Evolutionary conservation across 2,888 invertebrate species (phyloP), one percentile per base, ranked within the genome.

Genomic region (Trichogramma evanescens): DNA sequence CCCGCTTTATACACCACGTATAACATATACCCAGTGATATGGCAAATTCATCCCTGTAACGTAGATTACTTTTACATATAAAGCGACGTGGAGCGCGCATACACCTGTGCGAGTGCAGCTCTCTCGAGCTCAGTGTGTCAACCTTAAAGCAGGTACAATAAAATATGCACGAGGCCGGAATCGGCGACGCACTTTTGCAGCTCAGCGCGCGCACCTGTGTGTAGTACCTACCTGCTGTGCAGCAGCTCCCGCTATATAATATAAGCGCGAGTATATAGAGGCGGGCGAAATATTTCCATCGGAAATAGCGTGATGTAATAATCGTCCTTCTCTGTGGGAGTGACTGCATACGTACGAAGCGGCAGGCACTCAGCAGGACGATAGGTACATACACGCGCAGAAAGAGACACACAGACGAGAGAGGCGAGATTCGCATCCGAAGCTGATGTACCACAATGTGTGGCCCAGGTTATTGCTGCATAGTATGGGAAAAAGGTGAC

Each of bases 301-400:
- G 77, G 77, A 77, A 76, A 76, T 76, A 76, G 77, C 76, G 72
- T 76, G 74, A 77, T 75, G 74, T 73, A 77, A 77, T 75, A 74
- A 76, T 77, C 74, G 74, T 76, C 74, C 71, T 75, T 72, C 70
- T 75, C 70, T 75, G 75, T 76, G 76, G 74, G 76, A 77, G 73
- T 76, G 73, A 70, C 71, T 72, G 50, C 8, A 5, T 50, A 39
- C 8, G 49, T 59, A 59, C 53, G 48, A 53, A 54, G 45, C 9
- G 39, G 43, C n/a, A 41, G 26, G 6, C 8, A 13, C 38, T 43
- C 13, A 5, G 50, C 44, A 51, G 38, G 50, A n/a, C 13, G 26
- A 26, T 26, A 26, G 26, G 26, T 26, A 26, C 26, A 26, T 26
- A 26, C 26, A 26, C n/a, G 58, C 41, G 40, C 56, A 26, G 26